phyloP scores from a whole-genome alignment of 2,797 vertebrate species.

The Acestrorhynchus altus region DNA sequence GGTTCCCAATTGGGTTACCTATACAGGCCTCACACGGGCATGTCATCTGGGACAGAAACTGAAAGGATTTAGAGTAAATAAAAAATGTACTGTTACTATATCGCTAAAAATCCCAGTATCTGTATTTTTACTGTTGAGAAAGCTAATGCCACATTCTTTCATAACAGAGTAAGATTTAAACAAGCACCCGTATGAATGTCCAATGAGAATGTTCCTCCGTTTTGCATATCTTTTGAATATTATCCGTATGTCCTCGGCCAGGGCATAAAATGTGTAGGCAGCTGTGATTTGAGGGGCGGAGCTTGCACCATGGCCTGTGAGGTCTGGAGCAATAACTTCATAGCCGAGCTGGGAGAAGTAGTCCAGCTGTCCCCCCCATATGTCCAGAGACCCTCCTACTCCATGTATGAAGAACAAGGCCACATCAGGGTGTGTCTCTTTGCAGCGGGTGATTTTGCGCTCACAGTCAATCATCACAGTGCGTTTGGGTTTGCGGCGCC shows the following conservation, averaged over 20 bases:
- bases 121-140: too few species aligned
- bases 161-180: background rate
- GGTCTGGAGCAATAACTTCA: constrained; percentile 91
- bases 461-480: constrained; percentile 90
- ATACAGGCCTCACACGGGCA: too few species aligned
- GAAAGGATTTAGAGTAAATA: too few species aligned
- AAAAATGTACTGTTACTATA: too few species aligned
- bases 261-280: constrained; percentile 94
- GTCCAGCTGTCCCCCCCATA: constrained; percentile 95
- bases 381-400: constrained; percentile 93
- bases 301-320: constrained; percentile 92
- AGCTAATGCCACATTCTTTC: too few species aligned
- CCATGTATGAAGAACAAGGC: constrained; percentile 96
- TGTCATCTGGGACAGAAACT: too few species aligned
- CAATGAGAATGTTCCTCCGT: constrained; percentile 92
- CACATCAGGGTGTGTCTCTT: constrained; percentile 87
- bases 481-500: constrained; percentile 86
- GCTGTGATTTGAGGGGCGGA: constrained; percentile 88
- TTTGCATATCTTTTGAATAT: constrained; percentile 94
- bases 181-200: constrained; percentile 94
- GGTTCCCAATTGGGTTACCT: too few species aligned
- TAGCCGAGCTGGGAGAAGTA: constrained; percentile 93
- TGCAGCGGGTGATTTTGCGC: constrained; percentile 89
- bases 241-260: constrained; percentile 90
- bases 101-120: too few species aligned